Conservation (phyloP, 2,888 invertebrate species). For the Cabera pusaria region DNA sequence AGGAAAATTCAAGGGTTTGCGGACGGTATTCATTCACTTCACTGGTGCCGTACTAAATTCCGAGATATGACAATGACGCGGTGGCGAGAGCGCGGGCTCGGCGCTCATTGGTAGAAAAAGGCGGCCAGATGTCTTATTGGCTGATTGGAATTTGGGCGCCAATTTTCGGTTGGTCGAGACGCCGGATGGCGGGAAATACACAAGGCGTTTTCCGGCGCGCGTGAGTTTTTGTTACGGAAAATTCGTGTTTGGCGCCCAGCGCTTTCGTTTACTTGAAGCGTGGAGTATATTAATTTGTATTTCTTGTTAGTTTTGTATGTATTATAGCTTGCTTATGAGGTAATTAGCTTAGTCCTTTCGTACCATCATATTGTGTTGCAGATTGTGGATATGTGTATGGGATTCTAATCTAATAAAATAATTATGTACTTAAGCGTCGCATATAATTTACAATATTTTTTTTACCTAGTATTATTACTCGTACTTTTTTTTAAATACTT, state of each 20-base stretch:
- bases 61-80: constrained; percentile 81
- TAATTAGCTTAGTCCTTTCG: too few relatives aligned
- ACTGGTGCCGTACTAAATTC: constrained; percentile 79
- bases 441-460: too few relatives aligned
- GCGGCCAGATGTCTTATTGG: constrained; percentile 75
- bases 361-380: too few relatives aligned
- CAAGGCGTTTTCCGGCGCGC: constrained; percentile 72
- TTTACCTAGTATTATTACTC: too few relatives aligned
- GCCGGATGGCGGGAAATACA: constrained; percentile 79
- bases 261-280: constrained; percentile 41
- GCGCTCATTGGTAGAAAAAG: constrained; percentile 74
- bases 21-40: constrained; percentile 81
- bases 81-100: constrained; percentile 80
- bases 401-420: too few relatives aligned
- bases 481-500: too few relatives aligned
- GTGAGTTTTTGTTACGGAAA: constrained; percentile 70
- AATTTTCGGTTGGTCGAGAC: constrained; percentile 81
- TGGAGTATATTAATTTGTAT: constrained; percentile 1
- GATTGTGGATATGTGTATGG: too few relatives aligned
- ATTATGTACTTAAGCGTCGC: too few relatives aligned
- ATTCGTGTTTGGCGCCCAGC: constrained; percentile 68
- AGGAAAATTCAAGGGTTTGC: constrained; percentile 75
- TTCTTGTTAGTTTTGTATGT: not conserved
- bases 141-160: constrained; percentile 67
- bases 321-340: not conserved